These are phyloP conservation scores for Lynx canadensis DNA, from an alignment of 2,113 vertebrate species.

Conservation along the genomic window DNA sequence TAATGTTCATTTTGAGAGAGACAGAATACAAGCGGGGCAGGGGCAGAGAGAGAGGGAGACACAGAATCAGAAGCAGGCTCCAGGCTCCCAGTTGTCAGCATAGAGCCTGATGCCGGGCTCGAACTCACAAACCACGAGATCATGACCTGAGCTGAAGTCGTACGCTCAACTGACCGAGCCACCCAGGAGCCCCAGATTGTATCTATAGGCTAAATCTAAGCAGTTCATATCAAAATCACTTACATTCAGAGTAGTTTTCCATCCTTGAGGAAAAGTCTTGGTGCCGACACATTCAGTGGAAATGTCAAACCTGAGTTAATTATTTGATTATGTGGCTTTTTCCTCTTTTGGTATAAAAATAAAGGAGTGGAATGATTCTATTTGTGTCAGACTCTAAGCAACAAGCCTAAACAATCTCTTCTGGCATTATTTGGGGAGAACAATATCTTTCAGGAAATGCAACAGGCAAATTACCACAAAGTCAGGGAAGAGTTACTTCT, in stretches of 20 bases:
- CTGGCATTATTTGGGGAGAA: background rate
- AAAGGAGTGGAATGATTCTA: background rate
- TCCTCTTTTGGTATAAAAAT: background rate
- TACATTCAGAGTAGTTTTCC: background rate
- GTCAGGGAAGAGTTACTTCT: background rate
- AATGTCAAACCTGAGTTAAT: slow-evolving; percentile 27
- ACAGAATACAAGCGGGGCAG: too few relatives aligned
- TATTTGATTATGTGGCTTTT: background rate
- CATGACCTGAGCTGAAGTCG: too few relatives aligned
- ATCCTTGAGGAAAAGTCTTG: background rate
- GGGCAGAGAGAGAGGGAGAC: too few relatives aligned
- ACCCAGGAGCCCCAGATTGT: background rate
- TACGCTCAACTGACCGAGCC: too few relatives aligned
- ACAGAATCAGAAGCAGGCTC: too few relatives aligned
- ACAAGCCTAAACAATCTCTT: background rate
- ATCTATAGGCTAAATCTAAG: background rate
- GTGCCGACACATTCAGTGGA: background rate
- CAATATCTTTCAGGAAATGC: background rate
- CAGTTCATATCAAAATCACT: background rate
- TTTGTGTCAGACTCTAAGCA: background rate
- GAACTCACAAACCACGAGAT: too few relatives aligned
- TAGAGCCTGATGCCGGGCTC: too few relatives aligned
- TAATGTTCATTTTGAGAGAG: too few relatives aligned
- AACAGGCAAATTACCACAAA: background rate
- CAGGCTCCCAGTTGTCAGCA: too few relatives aligned